A percentile compares a stretch with the other conserved stretches of the same genome.
Evolutionary conservation across 2,888 invertebrate genomes (phyloP).

Genomic region (Drosophila nigritarsus): DNA sequence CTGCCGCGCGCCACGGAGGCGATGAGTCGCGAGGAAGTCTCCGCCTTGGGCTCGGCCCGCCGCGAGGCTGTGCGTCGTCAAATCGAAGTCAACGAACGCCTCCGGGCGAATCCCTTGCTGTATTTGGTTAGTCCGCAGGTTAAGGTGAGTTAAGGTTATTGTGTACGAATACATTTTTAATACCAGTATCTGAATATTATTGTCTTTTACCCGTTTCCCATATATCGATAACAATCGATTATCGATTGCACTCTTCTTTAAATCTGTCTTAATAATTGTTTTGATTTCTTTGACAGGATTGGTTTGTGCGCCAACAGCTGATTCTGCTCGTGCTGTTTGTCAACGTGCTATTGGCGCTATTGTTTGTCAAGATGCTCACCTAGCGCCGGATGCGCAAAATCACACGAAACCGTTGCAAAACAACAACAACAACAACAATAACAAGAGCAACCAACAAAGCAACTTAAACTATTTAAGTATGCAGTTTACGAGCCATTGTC

Average conservation of each 20-base stretch:
- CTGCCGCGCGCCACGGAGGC: conserved; percentile 92
- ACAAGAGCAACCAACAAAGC: conserved; percentile 2
- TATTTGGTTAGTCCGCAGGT: conserved; percentile 99
- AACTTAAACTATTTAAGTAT: conserved; percentile 6
- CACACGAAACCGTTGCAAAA: conserved; percentile 49
- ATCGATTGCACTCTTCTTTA: neutral
- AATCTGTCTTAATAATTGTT: neutral
- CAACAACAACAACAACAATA: conserved; percentile 18
- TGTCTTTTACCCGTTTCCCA: accelerated
- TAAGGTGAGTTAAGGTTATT: conserved; percentile 89
- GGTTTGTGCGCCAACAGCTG: conserved; percentile 98
- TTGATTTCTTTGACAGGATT: conserved; percentile 88
- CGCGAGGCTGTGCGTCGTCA: conserved; percentile 97
- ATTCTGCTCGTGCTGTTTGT: conserved; percentile 96
- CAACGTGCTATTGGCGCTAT: conserved; percentile 96
- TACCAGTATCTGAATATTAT: neutral
- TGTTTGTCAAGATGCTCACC: conserved; percentile 98
- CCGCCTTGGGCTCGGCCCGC: conserved; percentile 95
- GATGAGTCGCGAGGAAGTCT: conserved; percentile 98
- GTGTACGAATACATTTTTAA: too few relatives aligned
- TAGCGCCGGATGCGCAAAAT: conserved; percentile 86
- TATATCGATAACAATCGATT: neutral
- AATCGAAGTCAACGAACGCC: conserved; percentile 95
- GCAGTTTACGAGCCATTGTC: conserved; percentile 30
- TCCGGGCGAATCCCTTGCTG: conserved; percentile 96